Conservation (phyloP, 2,888 invertebrate species). For the Pegoplata infirma region DNA sequence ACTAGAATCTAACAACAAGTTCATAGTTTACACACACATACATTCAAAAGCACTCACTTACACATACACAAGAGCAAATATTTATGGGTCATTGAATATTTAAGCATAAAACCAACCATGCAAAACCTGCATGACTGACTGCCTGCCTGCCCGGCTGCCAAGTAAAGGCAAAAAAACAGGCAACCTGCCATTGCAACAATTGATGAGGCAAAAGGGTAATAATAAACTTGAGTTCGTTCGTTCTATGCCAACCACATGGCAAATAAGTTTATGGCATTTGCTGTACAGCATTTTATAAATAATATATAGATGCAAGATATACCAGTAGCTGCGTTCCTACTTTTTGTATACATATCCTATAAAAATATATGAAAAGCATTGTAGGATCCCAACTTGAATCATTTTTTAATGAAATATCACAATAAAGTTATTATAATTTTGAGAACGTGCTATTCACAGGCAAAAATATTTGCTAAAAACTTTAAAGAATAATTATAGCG, state of each 20-base stretch:
- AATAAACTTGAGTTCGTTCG: slow-evolving; percentile 1
- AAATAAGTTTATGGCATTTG: slow-evolving; percentile 2
- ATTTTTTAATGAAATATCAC: no score
- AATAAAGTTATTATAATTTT: no score
- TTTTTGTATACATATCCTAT: no score
- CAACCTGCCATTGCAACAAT: not conserved
- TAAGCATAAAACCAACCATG: slow-evolving; percentile 18
- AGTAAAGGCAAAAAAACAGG: not conserved
- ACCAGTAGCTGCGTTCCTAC: no score
- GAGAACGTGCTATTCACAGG: no score
- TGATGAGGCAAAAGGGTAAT: slow-evolving; percentile 4
- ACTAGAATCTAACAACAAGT: not conserved
- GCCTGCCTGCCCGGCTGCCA: not conserved
- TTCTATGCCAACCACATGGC: not conserved
- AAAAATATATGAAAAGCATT: no score
- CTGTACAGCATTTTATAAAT: not conserved
- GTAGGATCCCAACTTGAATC: no score
- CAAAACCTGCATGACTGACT: slow-evolving; percentile 11
- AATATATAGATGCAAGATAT: not conserved
- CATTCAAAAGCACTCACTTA: not conserved
- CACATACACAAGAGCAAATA: not conserved
- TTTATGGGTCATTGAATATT: slow-evolving; percentile 37
- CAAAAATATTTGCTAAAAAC: no score
- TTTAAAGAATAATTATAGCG: no score
- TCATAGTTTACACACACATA: not conserved